Conservation (phyloP, 2,113 vertebrate genomes). For the Thamnaconus septentrionalis region DNA sequence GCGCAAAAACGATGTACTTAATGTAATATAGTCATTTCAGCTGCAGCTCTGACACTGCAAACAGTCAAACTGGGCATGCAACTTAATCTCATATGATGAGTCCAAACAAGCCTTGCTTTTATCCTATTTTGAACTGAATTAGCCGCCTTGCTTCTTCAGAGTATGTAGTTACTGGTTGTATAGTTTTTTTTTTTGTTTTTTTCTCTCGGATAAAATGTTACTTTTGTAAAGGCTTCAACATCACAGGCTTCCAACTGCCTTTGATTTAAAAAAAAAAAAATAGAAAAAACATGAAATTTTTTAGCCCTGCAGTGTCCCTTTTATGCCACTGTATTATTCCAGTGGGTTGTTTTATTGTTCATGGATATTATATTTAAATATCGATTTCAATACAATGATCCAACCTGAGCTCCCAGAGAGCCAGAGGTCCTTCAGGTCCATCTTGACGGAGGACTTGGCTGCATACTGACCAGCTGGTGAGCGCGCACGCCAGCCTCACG, state of each 20-base stretch:
- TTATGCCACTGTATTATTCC: slow-evolving; percentile 79
- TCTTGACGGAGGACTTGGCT: slow-evolving; percentile 50
- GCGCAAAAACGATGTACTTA: slow-evolving; percentile 87
- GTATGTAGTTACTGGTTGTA: slow-evolving; percentile 99
- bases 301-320: slow-evolving; percentile 95
- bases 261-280: slow-evolving; percentile 65
- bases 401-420: slow-evolving; percentile 41
- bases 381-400: slow-evolving; percentile 56
- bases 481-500: slow-evolving; percentile 53
- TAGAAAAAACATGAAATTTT: slow-evolving; percentile 41
- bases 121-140: slow-evolving; percentile 99
- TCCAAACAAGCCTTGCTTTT: slow-evolving; percentile 97
- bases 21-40: slow-evolving; percentile 94
- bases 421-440: slow-evolving; percentile 37
- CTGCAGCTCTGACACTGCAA: slow-evolving; percentile 96
- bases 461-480: slow-evolving; percentile 52
- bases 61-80: slow-evolving; percentile 91
- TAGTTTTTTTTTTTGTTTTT: slow-evolving; percentile 64
- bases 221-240: slow-evolving; percentile 99
- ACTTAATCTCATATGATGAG: slow-evolving; percentile 95
- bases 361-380: slow-evolving; percentile 55
- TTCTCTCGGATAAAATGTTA: slow-evolving; percentile 93
- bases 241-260: slow-evolving; percentile 91
- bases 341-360: slow-evolving; percentile 65
- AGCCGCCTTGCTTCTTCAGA: slow-evolving; percentile 99